Base-by-base conservation (phyloP, 2,888 invertebrate species). In the Polymixis flavicincta region DNA sequence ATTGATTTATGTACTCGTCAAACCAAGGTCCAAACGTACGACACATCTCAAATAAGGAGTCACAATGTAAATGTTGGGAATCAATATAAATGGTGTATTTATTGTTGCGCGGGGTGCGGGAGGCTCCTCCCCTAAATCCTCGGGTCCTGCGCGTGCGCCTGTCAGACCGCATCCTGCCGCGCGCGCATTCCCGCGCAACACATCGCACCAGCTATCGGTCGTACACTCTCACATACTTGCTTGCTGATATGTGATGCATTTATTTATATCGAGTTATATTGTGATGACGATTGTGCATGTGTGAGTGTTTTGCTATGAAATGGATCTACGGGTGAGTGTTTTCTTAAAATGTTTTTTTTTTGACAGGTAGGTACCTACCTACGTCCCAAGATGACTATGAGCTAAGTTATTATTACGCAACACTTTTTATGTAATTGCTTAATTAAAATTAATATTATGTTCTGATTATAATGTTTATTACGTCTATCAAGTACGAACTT, bases 241-340 rank as follows among this genome's bases (percentile, higher is more conserved):
- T 80, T 69, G 68, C 80, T 80, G 80, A 86, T 83, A 85, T 80
- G 78, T 82, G 77, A 73, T 76, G 71, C 82, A 78, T 76, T 84
- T 82, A 83, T 82, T 82, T 84, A 78, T 82, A 83, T 71, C 60
- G 50, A 74, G 70, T 60, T 75, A 70, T 79, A 83, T 79, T 88
- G 89, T 91, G 90, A 87, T 90, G 85, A 78, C 67, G 48, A 71
- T 84, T 86, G 91, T 92, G 89, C 70, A 78, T 90, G 88, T 91
- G 90, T 88, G 76, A 89, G 90, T 93, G 92, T 81, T 77, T 89
- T 90, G 85, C 76, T 76, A 93, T 94, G 92, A 91, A 83, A 95
- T 95, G 94, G 93, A 95, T 93, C 89, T 94, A 84, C 91, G 90
- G 93, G 95, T 95, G 84, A 94, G 95, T 80, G 50, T 45, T 28